Percentiles rank a stretch among this genome's conserved stretches.
phyloP scores from a whole-genome alignment of 2,888 invertebrate genomes.

The Drosophila prostipennis region DNA sequence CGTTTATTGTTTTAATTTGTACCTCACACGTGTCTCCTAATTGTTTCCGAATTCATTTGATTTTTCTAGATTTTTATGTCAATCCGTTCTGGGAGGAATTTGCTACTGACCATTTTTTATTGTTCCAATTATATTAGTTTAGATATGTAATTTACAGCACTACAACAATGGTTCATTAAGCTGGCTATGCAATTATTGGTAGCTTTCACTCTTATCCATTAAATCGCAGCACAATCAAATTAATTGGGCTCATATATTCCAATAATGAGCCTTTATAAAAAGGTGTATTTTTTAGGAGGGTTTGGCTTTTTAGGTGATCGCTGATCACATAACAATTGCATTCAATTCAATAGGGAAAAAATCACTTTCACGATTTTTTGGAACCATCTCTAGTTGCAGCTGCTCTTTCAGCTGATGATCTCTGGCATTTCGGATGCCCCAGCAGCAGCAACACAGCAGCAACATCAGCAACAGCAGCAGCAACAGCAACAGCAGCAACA shows the following conservation, averaged over 20 bases:
- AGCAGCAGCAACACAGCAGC: conserved; percentile 11
- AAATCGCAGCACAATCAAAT: conserved; percentile 14
- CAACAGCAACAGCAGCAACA: conserved; percentile 17
- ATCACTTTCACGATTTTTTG: conserved; percentile 38
- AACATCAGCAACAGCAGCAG: conserved; percentile 3
- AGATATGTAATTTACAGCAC: neutral
- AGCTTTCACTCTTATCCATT: conserved; percentile 31
- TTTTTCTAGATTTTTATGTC: too few species aligned
- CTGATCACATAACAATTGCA: conserved; percentile 26
- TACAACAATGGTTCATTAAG: conserved; percentile 3
- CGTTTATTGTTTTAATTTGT: too few species aligned
- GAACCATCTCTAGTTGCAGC: conserved; percentile 31
- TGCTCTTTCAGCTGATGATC: conserved; percentile 60
- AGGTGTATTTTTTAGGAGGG: conserved; percentile 1
- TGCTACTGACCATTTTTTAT: too few species aligned
- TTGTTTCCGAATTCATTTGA: too few species aligned
- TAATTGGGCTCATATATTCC: conserved; percentile 24
- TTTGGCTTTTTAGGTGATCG: neutral
- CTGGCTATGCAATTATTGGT: conserved; percentile 10
- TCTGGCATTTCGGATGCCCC: conserved; percentile 72
- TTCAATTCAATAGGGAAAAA: conserved; percentile 8
- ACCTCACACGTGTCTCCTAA: too few species aligned
- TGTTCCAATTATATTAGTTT: too few species aligned
- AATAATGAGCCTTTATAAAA: conserved; percentile 15
- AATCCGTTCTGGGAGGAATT: too few species aligned